Evolutionary conservation across 2,888 invertebrate genomes (phyloP).

Genomic region (Coenonympha arcania): DNA sequence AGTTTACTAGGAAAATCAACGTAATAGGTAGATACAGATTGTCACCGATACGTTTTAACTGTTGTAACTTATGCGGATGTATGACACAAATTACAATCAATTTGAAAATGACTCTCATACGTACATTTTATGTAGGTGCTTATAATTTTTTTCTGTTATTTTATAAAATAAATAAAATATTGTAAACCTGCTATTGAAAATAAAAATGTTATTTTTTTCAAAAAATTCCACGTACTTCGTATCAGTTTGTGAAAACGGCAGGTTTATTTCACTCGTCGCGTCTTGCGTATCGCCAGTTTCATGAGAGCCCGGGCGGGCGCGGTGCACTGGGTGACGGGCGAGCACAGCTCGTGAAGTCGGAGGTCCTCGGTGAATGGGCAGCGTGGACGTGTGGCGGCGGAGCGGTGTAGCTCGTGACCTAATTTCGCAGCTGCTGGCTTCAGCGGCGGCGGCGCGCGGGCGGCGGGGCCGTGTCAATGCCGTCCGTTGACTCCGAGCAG

Average conservation of each 20-base stretch:
- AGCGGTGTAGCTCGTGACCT: constrained; percentile 68
- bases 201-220: not conserved
- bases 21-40: too few relatives aligned
- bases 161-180: too few relatives aligned
- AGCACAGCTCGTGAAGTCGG: constrained; percentile 28
- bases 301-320: constrained; percentile 23
- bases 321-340: not conserved
- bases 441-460: constrained; percentile 56
- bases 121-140: too few relatives aligned
- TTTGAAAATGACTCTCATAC: too few relatives aligned
- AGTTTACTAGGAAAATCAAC: not conserved
- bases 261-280: constrained; percentile 52
- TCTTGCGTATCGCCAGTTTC: constrained; percentile 37
- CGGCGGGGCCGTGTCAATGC: constrained; percentile 69
- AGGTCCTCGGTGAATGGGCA: constrained; percentile 44
- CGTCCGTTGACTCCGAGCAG: constrained; percentile 72
- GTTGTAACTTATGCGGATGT: too few relatives aligned
- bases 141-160: too few relatives aligned
- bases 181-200: too few relatives aligned
- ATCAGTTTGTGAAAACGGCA: constrained; percentile 43
- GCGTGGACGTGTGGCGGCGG: constrained; percentile 52
- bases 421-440: constrained; percentile 74
- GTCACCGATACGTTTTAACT: too few relatives aligned
- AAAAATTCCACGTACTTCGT: constrained; percentile 44
- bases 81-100: too few relatives aligned